phyloP scores from a whole-genome alignment of 2,888 invertebrate genomes.

The Tenthredo scrophulariae region DNA sequence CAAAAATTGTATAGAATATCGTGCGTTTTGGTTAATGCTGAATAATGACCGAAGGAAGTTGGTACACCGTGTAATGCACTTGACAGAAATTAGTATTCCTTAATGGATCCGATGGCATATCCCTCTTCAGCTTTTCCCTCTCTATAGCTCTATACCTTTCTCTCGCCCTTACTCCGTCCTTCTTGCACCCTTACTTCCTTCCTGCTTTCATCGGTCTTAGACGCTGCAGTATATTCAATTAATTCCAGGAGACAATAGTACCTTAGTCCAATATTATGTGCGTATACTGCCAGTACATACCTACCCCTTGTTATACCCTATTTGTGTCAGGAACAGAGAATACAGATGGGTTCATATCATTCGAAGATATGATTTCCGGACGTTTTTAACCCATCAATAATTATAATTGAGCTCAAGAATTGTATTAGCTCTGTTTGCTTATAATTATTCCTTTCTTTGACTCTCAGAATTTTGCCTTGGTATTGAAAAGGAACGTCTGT shows the following conservation, averaged over 20 bases:
- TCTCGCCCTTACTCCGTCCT: slow-evolving; percentile 39
- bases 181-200: slow-evolving; percentile 45
- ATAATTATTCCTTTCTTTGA: slow-evolving; percentile 41
- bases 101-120: slow-evolving; percentile 66
- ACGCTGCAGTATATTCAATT: slow-evolving; percentile 68
- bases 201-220: slow-evolving; percentile 49
- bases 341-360: slow-evolving; percentile 23
- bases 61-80: slow-evolving; percentile 57
- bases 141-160: slow-evolving; percentile 55
- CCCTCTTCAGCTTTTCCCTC: slow-evolving; percentile 56
- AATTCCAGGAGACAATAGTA: slow-evolving; percentile 72
- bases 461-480: neutral
- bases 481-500: neutral
- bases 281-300: slow-evolving; percentile 24
- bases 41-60: slow-evolving; percentile 43
- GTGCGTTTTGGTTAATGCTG: neutral
- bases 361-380: neutral
- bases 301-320: slow-evolving; percentile 39
- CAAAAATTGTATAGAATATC: neutral
- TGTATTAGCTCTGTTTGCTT: neutral
- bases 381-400: slow-evolving; percentile 1
- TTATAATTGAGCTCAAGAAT: neutral
- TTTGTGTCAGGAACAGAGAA: slow-evolving; percentile 39
- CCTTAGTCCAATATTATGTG: slow-evolving; percentile 53
- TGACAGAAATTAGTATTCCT: slow-evolving; percentile 72